Evolutionary conservation across 2,797 vertebrate species (phyloP).

Genomic region (Limnodromus scolopaceus): DNA sequence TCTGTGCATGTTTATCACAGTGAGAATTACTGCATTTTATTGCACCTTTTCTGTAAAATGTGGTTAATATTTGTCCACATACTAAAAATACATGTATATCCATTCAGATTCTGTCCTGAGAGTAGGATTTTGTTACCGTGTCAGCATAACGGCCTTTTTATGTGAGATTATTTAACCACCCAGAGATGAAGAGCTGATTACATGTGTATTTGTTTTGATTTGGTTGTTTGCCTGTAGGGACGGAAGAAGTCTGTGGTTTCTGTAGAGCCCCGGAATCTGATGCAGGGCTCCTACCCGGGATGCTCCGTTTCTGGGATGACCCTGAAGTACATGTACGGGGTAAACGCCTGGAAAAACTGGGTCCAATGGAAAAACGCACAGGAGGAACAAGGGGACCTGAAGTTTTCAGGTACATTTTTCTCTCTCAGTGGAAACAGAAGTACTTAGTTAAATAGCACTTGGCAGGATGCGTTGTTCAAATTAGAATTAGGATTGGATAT

Average conservation of each 20-base stretch:
- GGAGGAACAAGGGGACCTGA: slow-evolving; percentile 87
- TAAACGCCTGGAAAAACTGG: slow-evolving; percentile 96
- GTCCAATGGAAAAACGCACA: slow-evolving; percentile 91
- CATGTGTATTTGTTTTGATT: background rate
- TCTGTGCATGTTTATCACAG: background rate
- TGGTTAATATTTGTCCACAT: background rate
- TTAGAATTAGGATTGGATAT: background rate
- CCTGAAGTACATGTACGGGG: slow-evolving; percentile 91
- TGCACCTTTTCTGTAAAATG: background rate
- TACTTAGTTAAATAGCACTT: background rate
- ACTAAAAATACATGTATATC: background rate
- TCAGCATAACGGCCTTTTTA: background rate
- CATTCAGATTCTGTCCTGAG: background rate
- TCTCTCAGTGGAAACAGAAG: background rate
- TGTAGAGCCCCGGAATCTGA: slow-evolving; percentile 75
- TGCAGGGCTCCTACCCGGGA: slow-evolving; percentile 80
- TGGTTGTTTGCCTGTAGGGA: slow-evolving; percentile 76
- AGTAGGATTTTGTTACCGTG: background rate
- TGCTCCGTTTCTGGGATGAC: slow-evolving; percentile 83
- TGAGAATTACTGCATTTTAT: background rate
- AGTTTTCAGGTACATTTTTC: slow-evolving; percentile 83
- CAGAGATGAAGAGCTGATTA: background rate
- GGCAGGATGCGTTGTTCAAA: background rate
- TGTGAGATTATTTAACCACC: background rate
- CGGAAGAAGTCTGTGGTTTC: slow-evolving; percentile 85